Evolutionary conservation across 2,113 vertebrate genomes (phyloP).

Genomic region (Sceloporus tristichus): DNA sequence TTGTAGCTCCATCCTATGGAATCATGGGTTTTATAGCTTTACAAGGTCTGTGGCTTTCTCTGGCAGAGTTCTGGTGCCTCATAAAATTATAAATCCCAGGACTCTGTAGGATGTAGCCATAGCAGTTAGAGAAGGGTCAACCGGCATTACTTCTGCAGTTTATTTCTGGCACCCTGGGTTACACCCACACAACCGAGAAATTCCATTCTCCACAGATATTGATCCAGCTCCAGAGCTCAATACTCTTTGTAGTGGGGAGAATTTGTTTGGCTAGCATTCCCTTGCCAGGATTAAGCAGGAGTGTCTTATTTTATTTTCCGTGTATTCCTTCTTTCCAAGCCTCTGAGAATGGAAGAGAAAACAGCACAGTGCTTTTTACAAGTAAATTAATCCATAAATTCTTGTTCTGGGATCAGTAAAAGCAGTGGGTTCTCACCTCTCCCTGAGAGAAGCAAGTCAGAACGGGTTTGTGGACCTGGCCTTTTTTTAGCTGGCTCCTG

Average conservation of each 20-base stretch:
- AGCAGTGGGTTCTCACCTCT: conserved; percentile 79
- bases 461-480: conserved; percentile 88
- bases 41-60: too few species aligned
- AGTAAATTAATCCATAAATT: not conserved
- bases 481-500: conserved; percentile 85
- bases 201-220: not conserved
- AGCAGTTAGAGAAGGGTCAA: too few species aligned
- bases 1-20: too few species aligned
- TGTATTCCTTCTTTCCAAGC: not conserved
- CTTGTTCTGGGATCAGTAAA: not conserved
- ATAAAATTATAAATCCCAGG: too few species aligned
- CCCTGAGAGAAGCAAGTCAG: conserved; percentile 91
- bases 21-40: too few species aligned
- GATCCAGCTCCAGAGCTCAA: not conserved
- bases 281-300: not conserved
- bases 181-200: not conserved
- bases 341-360: not conserved
- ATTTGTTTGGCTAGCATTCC: not conserved
- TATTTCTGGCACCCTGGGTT: too few species aligned
- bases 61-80: too few species aligned
- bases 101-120: too few species aligned
- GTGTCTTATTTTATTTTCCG: not conserved
- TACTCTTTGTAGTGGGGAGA: not conserved
- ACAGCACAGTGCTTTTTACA: not conserved
- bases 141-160: too few species aligned